Evolutionary conservation across 2,888 invertebrate species (phyloP), one percentile per base, ranked within the genome.

Genomic region (Drosophila pseudotakahashii): DNA sequence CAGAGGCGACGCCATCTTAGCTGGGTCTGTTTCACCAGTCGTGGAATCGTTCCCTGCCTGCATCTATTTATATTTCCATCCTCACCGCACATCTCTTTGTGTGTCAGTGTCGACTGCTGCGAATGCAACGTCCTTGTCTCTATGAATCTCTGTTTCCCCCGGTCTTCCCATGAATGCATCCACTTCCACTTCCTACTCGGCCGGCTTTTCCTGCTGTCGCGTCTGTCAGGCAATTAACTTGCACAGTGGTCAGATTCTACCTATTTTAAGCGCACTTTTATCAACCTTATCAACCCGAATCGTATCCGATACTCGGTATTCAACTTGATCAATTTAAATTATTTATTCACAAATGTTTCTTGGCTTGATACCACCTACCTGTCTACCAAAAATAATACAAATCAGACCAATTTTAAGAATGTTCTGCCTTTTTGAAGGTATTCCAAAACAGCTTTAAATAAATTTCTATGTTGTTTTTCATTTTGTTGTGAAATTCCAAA

Each of bases 71-170:
- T 59, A 59, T 32, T 48, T 48, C 75, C 77, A 71, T 48, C 41
- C 66, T 10, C 48, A 44, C 23, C 16, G 36, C 54, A 55, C 50
- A 55, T 41, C 58, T 50, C 72, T 71, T 82, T 85, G 76, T 78
- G 68, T 85, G 80, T 80, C 83, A 82, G 74, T 75, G 79, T 75
- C 84, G 70, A 66, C 53, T 19, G 47, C 52, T 19, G 37, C 26
- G 34, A 39, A 78, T 81, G 66, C 66, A 81, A 82, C 76, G 83
- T 81, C 81, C 86, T 81, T 81, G 81, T 75, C 58, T 60, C 54
- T 60, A 66, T 72, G 77, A 48, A 53, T 60, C 39, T 48, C 37
- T 37, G n/a, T 23, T 54, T 34, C 23, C 39, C 39, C 13, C 41
- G 41, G 50, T 39, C 54, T 45, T 36, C 44, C 47, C 42, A 34